phyloP scores from a whole-genome alignment of 2,888 invertebrate species.

The Celastrina argiolus region DNA sequence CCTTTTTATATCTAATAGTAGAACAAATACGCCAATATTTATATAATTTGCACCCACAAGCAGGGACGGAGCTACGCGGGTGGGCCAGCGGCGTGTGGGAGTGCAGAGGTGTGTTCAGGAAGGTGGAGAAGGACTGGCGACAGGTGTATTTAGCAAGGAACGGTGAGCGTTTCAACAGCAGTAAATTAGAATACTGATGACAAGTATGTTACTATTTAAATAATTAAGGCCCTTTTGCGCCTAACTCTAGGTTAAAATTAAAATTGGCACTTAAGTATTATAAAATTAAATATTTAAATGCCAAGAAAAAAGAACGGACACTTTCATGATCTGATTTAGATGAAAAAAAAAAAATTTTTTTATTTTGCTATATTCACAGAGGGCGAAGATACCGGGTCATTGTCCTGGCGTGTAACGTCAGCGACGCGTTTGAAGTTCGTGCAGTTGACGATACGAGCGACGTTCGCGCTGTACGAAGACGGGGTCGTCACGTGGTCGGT shows the following conservation, averaged over 20 bases:
- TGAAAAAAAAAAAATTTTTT: background rate
- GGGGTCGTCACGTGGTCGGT: constrained; percentile 45
- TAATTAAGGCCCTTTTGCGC: no score
- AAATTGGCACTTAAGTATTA: no score
- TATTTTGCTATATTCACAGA: constrained; percentile 36
- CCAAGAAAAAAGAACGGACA: no score
- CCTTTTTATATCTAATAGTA: no score
- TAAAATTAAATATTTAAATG: no score
- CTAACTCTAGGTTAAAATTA: no score
- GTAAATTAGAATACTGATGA: no score
- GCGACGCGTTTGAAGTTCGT: constrained; percentile 32
- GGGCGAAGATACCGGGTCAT: constrained; percentile 37
- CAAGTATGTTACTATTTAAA: no score
- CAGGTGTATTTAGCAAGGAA: constrained; percentile 90
- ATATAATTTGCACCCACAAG: background rate
- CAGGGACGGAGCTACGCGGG: constrained; percentile 38
- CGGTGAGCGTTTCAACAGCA: no score
- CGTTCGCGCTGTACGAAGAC: constrained; percentile 37
- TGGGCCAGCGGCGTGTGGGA: constrained; percentile 84
- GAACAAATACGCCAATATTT: no score
- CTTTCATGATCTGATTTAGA: no score
- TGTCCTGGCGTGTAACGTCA: constrained; percentile 46
- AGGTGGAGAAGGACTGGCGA: constrained; percentile 95
- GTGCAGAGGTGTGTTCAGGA: constrained; percentile 83
- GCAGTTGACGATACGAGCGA: constrained; percentile 34